Base-by-base conservation (phyloP, 2,888 invertebrate genomes). In the Dione vanillae region DNA sequence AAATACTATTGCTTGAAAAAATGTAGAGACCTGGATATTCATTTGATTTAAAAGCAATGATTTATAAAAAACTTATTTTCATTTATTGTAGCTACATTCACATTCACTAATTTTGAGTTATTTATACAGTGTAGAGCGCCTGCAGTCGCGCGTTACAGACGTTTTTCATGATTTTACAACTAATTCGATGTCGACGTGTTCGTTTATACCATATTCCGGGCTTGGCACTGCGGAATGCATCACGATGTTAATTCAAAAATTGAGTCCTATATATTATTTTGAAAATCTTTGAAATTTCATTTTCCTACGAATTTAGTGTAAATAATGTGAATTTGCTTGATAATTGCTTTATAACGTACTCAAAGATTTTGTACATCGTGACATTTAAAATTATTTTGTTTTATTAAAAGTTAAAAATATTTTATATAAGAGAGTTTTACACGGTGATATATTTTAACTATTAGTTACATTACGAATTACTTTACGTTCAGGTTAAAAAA, bases 181-280 rank as follows among this genome's bases (percentile, higher is more conserved):
- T 92, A 91, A 92, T 91, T 91, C 87, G 80, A 90, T 84, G 83
- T n/a, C 84, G 92, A 92, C 92, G 84, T 87, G 83, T 85, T 82
- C 85, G 80, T 86, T 88, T 90, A 91, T n/a, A n/a, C n/a, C n/a
- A n/a, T 92, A 92, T 92, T 92, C 91, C 90, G 85, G 88, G 87
- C 86, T 75, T 78, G 80, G 77, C 79, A 76, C 76, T 73, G 73
- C 67, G 74, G 76, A 73, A 71, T 70, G 73, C 70, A 74, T 67
- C 71, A 67, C 72, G 72, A 66, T 71, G 71, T 71, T 74, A 74
- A 75, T 75, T 72, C 66, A 68, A 72, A 75, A 74, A 71, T 65
- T 67, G 49, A 49, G 12, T 49, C 16, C n/a, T 19, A 14, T 70
- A 69, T 62, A 52, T 58, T 58, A 56, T 64, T 67, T 49, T 56